Base-by-base conservation (phyloP, 2,888 invertebrate species). In the Mallateleia sp. region DNA sequence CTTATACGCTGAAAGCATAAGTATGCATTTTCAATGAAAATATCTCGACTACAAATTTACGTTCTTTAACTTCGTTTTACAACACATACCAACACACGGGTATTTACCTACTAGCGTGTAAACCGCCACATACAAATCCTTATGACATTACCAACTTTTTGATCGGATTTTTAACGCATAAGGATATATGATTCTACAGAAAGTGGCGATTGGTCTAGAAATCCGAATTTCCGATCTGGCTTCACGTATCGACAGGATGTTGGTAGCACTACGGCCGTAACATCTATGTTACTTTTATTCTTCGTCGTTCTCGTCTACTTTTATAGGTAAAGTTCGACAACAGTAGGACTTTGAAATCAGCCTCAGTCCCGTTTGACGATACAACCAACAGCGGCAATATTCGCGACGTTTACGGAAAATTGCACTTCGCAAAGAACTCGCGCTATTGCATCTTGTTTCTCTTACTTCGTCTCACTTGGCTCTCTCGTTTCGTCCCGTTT, bases 281-380 rank as follows among this genome's bases (percentile, higher is more conserved):
- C 64, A 45, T 45, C 86, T 60, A 85, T 82, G 83, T 87, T 85
- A 90, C 91, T 93, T 93, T 93, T 92, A 93, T 94, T 92, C 90
- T 90, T 89, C 45, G 84, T 87, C 89, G 89, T 90, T 90, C 88
- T 71, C 89, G 91, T 91, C 91, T 91, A 92, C 91, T 93, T 94
- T 94, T 93, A 94, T 93, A 92, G 92, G 89, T 88, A 93, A 93
- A 94, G 91, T 94, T 94, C 69, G 83, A 79, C 85, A 82, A 79
- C 82, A 64, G 78, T 71, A 79, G 79, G 89, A 82, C 89, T 91
- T 91, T 88, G 82, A 84, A 88, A 88, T 85, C 87, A 84, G 84
- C 71, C 81, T 86, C 72, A 56, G 80, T 69, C 77, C 75, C 67
- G 85, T 82, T 80, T 79, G 87, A 87, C 79, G 86, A 81, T 81